Base-by-base conservation (phyloP, 2,797 vertebrate species). In the Artibeus jamaicensis region DNA sequence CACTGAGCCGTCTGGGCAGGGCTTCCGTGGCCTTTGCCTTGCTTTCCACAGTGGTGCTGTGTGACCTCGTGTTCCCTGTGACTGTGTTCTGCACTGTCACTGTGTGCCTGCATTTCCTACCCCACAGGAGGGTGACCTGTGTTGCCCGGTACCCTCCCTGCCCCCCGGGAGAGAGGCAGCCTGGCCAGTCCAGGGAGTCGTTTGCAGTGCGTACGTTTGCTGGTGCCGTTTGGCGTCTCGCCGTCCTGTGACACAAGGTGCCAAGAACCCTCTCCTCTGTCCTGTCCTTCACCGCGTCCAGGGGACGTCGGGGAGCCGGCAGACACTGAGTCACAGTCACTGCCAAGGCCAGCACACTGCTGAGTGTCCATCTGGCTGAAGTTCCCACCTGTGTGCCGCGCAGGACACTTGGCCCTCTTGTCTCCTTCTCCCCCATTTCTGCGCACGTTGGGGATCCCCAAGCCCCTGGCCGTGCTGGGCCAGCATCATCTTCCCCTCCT, bases 211-310 rank as follows among this genome's bases (percentile, higher is more conserved):
- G 85, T 94, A 9, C 0, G 26, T 94, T 88, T 95, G 89, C 62
- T 92, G 94, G 53, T 90, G 94, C 92, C 92, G 92, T 91, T 92
- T 91, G 57, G 55, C 70, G 12, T 70, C 86, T 95, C 71, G 34
- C 0, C 34, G 65, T 59, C 84, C 76, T 74, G 71, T 95, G 95
- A 94, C 0, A 14, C 79, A 32, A 88, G 34, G 39, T 77, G 94
- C 78, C 85, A 70, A 62, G 87, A 97, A 96, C 76, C 59, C 50
- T 53, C 78, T 92, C 62, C 6, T 26, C 85, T 93, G 48, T 70
- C 94, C 34, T 93, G 53, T 76, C 93, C 32, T 5, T 86, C 26
- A 37, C 46, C 74, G 9, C 57, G 90, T 57, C 73, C 82, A 67
- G 53, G 32, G 59, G 26, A 14, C 15, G 6, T 37, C 2, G 11